Evolutionary conservation across 2,797 vertebrate species (phyloP).

Genomic region (Acanthopagrus latus): DNA sequence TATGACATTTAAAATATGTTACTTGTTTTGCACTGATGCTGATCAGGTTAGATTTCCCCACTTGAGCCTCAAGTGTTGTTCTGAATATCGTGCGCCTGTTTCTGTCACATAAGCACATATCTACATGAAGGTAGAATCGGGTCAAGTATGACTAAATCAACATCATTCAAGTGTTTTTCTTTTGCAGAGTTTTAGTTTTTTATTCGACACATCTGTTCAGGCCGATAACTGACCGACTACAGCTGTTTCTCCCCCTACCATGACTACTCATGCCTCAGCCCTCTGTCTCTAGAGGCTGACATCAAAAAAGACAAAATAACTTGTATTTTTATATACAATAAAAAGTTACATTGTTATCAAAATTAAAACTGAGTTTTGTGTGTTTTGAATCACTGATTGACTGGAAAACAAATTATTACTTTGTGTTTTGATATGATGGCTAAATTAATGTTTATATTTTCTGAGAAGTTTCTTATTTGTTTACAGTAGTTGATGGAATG

Average conservation of each 20-base stretch:
- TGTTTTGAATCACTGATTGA: neutral
- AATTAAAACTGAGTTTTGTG: neutral
- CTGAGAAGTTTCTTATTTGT: neutral
- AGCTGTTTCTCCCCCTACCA: neutral
- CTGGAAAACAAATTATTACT: neutral
- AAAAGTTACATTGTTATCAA: conserved; percentile 76
- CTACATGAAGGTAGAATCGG: too few species aligned
- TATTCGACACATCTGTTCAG: conserved; percentile 1
- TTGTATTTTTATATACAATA: conserved; percentile 84
- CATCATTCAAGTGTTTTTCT: conserved; percentile 34
- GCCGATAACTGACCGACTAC: neutral
- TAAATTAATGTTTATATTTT: neutral
- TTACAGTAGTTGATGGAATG: too few species aligned
- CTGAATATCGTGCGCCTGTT: conserved; percentile 47
- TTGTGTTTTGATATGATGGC: neutral
- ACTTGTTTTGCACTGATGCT: conserved; percentile 75
- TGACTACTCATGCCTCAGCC: conserved; percentile 33
- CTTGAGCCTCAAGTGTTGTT: conserved; percentile 48
- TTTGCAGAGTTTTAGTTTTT: conserved; percentile 30
- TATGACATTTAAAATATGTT: conserved; percentile 62
- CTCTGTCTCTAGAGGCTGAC: conserved; percentile 33
- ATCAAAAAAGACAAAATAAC: conserved; percentile 31
- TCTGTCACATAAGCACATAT: conserved; percentile 3
- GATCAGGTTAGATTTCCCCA: conserved; percentile 42
- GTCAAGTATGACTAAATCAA: neutral